phyloP scores from a whole-genome alignment of 2,113 vertebrate species.

The Ranitomeya imitator region DNA sequence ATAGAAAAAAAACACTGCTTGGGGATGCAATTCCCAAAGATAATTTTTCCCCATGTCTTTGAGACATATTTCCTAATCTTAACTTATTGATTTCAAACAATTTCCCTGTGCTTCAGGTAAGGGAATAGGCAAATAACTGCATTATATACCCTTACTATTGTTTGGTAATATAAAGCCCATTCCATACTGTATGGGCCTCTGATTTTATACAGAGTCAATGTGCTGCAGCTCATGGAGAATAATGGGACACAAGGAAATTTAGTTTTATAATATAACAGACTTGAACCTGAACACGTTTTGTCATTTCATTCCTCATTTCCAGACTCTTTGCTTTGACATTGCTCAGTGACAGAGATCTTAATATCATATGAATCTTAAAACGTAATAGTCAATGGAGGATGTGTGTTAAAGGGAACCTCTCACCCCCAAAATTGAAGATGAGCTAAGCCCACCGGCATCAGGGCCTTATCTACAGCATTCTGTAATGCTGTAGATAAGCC shows the following conservation, averaged over 20 bases:
- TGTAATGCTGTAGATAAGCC: too few relatives aligned
- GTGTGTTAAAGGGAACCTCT: too few relatives aligned
- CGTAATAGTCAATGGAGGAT: background rate
- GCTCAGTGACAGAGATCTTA: background rate
- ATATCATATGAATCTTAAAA: background rate
- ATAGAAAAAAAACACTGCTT: background rate
- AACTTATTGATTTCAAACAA: background rate
- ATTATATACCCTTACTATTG: background rate
- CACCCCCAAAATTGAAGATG: too few relatives aligned
- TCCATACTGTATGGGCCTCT: background rate
- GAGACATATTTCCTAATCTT: background rate
- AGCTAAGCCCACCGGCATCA: too few relatives aligned
- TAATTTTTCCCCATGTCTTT: background rate
- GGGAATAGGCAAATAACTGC: background rate
- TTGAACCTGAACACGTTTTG: background rate
- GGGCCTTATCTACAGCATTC: too few relatives aligned
- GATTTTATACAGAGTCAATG: background rate
- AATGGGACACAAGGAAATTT: background rate
- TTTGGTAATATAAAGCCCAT: background rate
- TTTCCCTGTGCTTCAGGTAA: background rate
- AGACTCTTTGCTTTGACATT: background rate
- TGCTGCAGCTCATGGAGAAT: background rate
- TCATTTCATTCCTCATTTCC: background rate
- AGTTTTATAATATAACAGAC: background rate
- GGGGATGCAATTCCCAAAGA: background rate